Percentiles rank a stretch among this genome's conserved stretches.
Evolutionary conservation across 2,113 vertebrate genomes (phyloP).

Genomic region (Pygoscelis antarcticus): DNA sequence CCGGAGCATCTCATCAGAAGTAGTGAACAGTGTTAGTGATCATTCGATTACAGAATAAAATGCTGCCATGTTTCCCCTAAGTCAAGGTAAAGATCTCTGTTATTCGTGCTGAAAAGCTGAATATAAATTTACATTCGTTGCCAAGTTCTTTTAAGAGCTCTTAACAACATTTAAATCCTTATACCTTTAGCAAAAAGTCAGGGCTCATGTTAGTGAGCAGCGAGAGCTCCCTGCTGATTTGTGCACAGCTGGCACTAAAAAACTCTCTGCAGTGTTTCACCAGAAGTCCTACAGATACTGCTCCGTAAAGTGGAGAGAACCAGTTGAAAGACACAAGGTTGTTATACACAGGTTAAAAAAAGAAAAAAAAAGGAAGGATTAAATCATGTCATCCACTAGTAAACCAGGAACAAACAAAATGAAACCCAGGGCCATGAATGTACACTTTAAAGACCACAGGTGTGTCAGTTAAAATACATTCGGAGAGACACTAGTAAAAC

Average conservation of each 20-base stretch:
- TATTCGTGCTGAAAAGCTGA: not conserved
- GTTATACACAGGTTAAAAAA: not conserved
- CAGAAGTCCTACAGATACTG: not conserved
- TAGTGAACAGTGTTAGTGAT: accelerated
- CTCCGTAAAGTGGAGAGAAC: not conserved
- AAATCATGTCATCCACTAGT: not conserved
- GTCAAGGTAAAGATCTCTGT: not conserved
- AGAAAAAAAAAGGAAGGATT: not conserved
- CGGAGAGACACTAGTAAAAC: not conserved
- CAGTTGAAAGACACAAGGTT: not conserved
- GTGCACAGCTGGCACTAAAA: not conserved
- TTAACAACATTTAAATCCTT: not conserved
- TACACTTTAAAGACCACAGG: accelerated
- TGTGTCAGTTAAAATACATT: not conserved
- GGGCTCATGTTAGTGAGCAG: not conserved
- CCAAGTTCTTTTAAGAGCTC: not conserved
- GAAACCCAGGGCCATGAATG: not conserved
- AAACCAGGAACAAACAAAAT: not conserved
- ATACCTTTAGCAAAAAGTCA: not conserved
- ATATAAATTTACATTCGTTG: not conserved
- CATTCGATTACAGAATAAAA: not conserved
- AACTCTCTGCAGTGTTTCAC: not conserved
- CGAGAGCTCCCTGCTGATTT: not conserved
- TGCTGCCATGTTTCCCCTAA: accelerated
- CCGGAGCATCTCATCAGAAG: not conserved